Conservation (phyloP, 2,113 vertebrate genomes). For the Istiophorus platypterus region DNA sequence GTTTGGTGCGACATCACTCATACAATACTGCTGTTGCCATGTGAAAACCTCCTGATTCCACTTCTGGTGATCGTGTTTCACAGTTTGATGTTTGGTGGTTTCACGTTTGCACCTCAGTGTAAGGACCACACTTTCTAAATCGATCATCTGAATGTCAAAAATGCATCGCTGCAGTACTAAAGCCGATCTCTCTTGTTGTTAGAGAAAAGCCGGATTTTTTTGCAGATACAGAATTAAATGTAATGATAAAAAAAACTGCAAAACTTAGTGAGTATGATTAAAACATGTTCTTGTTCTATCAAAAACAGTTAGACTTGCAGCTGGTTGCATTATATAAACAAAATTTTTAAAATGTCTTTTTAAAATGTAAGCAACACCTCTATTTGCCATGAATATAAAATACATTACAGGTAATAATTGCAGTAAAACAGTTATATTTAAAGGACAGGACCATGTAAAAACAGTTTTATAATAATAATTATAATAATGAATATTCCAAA, state of each 20-base stretch:
- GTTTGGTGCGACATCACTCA: constrained; percentile 37
- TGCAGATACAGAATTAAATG: not conserved
- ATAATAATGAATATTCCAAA: constrained; percentile 5
- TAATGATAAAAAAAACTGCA: not conserved
- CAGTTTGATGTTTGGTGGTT: constrained; percentile 40
- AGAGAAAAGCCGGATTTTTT: constrained; percentile 12
- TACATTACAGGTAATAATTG: not conserved
- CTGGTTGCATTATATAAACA: constrained; percentile 14
- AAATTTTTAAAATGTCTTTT: not conserved
- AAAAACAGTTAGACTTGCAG: not conserved
- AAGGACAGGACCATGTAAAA: not conserved
- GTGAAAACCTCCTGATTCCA: constrained; percentile 24
- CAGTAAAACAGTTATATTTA: not conserved
- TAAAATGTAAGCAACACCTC: not conserved
- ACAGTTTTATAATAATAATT: not conserved
- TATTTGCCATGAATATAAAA: no score
- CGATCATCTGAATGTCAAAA: not conserved
- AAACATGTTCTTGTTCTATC: not conserved
- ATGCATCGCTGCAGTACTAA: not conserved
- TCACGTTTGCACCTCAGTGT: constrained; percentile 15
- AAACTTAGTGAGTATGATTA: not conserved
- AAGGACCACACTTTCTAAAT: not conserved
- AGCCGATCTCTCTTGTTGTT: constrained; percentile 1
- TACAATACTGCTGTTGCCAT: constrained; percentile 32
- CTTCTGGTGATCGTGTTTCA: constrained; percentile 33